Conservation (phyloP, 2,888 invertebrate species). For the Lottia scabra region DNA sequence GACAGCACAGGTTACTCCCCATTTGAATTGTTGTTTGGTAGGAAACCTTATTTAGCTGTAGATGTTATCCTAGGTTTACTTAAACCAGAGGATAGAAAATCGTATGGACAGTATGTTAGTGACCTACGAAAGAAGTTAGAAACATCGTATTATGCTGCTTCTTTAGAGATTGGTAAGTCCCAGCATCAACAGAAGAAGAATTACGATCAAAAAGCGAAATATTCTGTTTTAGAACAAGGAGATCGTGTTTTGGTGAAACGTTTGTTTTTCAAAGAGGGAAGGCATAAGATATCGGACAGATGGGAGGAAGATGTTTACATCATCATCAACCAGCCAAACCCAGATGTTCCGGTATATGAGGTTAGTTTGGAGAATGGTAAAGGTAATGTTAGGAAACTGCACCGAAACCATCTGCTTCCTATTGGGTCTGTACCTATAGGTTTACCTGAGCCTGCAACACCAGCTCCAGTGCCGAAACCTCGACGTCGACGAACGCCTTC, state of each 20-base stretch:
- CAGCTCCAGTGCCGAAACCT: no score
- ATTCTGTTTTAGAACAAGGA: conserved; percentile 7
- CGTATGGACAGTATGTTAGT: neutral
- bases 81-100: neutral
- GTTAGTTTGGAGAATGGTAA: no score
- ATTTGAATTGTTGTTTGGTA: conserved; percentile 28
- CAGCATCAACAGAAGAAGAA: conserved; percentile 6
- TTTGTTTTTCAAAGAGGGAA: neutral
- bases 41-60: conserved; percentile 26
- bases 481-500: no score
- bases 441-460: no score
- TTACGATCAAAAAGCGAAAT: conserved; percentile 12
- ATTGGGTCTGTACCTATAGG: no score
- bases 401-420: no score
- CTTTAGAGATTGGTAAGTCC: neutral
- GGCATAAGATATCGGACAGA: no score
- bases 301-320: no score
- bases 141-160: conserved; percentile 10
- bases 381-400: no score
- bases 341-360: no score
- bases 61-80: conserved; percentile 21
- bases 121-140: neutral
- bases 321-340: no score
- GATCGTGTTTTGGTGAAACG: conserved; percentile 12
- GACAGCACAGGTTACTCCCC: conserved; percentile 26